Conservation (phyloP, 2,113 vertebrate genomes). For the Isurus oxyrinchus region DNA sequence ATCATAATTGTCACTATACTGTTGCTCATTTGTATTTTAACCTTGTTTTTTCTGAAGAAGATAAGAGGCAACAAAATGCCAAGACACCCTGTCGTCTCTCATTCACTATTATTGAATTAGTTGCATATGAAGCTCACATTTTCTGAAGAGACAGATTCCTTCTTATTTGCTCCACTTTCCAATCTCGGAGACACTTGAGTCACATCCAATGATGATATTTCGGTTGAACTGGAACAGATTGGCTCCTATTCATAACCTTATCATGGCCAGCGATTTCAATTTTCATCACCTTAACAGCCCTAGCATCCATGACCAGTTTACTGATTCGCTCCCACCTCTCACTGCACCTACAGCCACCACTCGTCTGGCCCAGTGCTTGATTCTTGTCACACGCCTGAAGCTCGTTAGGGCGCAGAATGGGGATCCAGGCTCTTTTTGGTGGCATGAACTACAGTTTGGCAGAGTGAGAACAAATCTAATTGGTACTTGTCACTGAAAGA, state of each 20-base stretch:
- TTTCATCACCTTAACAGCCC: neutral
- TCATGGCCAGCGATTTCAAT: neutral
- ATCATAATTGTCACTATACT: neutral
- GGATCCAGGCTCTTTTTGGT: neutral
- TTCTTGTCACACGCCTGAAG: neutral
- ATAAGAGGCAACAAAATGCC: neutral
- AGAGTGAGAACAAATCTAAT: neutral
- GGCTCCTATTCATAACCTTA: neutral
- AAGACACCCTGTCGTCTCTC: neutral
- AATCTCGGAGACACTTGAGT: neutral
- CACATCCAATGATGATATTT: neutral
- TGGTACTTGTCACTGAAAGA: neutral
- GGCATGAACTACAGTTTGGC: neutral
- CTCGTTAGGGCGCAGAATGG: neutral
- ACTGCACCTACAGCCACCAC: neutral
- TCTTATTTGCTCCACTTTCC: neutral
- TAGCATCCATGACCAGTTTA: neutral
- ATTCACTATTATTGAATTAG: neutral
- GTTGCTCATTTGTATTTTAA: neutral
- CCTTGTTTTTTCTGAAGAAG: neutral
- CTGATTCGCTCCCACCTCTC: neutral
- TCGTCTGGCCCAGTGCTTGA: neutral
- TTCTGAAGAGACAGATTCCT: neutral
- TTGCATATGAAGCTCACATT: neutral
- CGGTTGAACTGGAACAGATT: neutral